These are phyloP conservation scores for Polypterus senegalus DNA, from an alignment of 2,113 vertebrate species.

Conservation along the genomic window DNA sequence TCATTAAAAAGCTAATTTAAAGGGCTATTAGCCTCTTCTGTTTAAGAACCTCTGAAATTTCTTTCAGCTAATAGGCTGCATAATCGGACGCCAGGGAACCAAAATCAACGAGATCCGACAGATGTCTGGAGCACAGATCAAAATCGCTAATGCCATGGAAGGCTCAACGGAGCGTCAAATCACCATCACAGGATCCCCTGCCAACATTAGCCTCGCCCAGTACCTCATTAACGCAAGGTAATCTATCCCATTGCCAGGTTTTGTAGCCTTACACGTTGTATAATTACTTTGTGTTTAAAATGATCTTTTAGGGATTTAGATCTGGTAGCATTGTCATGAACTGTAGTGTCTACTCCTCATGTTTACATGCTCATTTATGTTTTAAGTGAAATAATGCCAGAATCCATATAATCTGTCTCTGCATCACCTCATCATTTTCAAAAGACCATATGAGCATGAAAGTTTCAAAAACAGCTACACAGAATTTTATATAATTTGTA, in stretches of 20 bases:
- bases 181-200: slow-evolving; percentile 94
- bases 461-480: no score
- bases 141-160: slow-evolving; percentile 94
- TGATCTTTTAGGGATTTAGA: no score
- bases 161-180: slow-evolving; percentile 95
- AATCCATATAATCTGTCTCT: no score
- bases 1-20: no score
- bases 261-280: background rate
- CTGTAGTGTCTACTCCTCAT: no score
- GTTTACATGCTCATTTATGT: no score
- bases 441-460: no score
- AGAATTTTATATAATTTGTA: no score
- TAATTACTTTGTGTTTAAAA: background rate
- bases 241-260: slow-evolving; percentile 13
- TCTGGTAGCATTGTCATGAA: no score
- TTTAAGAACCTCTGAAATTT: slow-evolving; percentile 30
- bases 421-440: no score
- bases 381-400: no score
- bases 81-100: slow-evolving; percentile 97
- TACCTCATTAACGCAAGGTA: slow-evolving; percentile 99
- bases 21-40: background rate
- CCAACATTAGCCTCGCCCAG: slow-evolving; percentile 97
- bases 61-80: slow-evolving; percentile 97
- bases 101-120: slow-evolving; percentile 99
- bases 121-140: slow-evolving; percentile 98